Evolutionary conservation across 2,888 invertebrate genomes (phyloP), one percentile per base, ranked within the genome.

Genomic region (Cheilosia vernalis): DNA sequence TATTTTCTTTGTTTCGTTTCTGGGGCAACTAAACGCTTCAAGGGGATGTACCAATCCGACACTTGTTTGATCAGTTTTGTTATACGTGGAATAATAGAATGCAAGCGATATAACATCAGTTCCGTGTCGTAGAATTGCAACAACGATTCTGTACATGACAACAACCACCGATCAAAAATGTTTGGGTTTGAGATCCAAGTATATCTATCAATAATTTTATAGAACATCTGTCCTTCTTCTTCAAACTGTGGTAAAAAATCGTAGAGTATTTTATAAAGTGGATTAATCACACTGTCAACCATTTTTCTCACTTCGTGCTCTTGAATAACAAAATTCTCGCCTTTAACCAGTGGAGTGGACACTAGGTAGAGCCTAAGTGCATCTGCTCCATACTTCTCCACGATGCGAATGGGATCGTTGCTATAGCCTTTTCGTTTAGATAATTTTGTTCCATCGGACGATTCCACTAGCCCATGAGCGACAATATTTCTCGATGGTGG

Each of bases 371-470:
- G 93, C 87, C 98, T 94, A 55, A 99, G 93, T 58, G 98, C 98
- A 93, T 99, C 99, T 1, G 98, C 98, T 5, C 99, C 98, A 91
- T 96, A 98, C 91, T 97, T 97, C 64, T 95, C 92, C 0, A 97
- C 95, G n/a, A 98, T 94, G 89, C 96, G 95, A 91, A 97, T 93
- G 1, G 98, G 98, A 93, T 99, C 98, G 0, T 98, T 98, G 92
- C 98, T 98, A 91, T 99, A 99, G 92, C 98, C 97, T 93, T 98
- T 98, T 53, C 98, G 94, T 91, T 99, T 99, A 0, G 98, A 98
- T 98, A 99, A 98, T 92, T 99, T 99, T 91, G 98, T 97, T 0
- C 98, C 98, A 93, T 99, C 98, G 61, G 95, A 92, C 17, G 98
- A 98, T 69, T 98, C 93, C 0, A 99, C 96, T 78, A 99, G 93